Evolutionary conservation across 64 coral and sea anemone genomes (phyloP), one percentile per base, ranked within the genome.

Genomic region (Platygyra sinensis): DNA sequence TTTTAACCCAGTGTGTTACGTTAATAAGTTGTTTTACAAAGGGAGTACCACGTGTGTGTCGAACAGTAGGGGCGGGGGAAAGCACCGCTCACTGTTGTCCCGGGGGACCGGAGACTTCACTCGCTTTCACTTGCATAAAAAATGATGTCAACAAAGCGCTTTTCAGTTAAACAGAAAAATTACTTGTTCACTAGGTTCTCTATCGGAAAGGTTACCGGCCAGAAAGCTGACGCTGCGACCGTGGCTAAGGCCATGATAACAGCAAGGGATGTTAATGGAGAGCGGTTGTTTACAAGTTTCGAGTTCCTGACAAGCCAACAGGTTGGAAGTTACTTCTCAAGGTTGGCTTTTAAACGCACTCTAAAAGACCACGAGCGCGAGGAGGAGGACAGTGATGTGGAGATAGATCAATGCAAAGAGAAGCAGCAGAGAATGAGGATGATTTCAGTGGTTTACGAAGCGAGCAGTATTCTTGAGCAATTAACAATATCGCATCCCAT

Each of bases 241-340:
- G 87, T 89, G 10, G 73, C 72, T 20, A 76, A 89, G 42, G 61
- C 73, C 11, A 77, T 89, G 87, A 76, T 76, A 33, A 77, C 87
- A 18, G 57, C 87, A 10, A 78, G 73, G 61, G 25, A 77, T 30
- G 72, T 49, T 19, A 60, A 80, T 42, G 88, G 88, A 16, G 39
- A 80, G 1, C 32, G 60, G 14, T 12, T 89, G 8, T 89, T 89
- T 72, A 80, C 30, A 12, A 79, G 88, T 72, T 24, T 30, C 29
- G 88, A 79, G 71, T 89, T 89, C 15, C 88, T 89, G 27, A 89
- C 76, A 19, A 42, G 75, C 36, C 60, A 71, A 20, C 54, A 89
- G 39, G 78, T 89, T 67, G 60, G 50, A 27, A 88, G 86, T 62
- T 88, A 60, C 54, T 88, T 88, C 22, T 88, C 86, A 76, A 60